A percentile compares a stretch with the other conserved stretches of the same genome.
Evolutionary conservation across 2,888 invertebrate species (phyloP).

Genomic region (Acanthopleura granulata): DNA sequence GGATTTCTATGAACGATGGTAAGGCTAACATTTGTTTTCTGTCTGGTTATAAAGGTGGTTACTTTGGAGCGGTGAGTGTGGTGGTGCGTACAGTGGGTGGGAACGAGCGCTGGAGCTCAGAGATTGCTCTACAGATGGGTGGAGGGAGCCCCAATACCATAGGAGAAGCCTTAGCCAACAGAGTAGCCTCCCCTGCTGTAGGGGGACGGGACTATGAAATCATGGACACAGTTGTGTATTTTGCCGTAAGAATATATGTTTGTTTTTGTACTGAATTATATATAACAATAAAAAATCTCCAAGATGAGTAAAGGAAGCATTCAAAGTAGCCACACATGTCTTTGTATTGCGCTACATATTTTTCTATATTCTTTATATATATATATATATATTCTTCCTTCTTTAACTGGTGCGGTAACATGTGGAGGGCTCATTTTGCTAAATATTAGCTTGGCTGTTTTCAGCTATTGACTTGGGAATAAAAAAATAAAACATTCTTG

Average conservation of each 20-base stretch:
- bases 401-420: no score
- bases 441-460: neutral
- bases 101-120: slow-evolving; percentile 62
- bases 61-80: slow-evolving; percentile 56
- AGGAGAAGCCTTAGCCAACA: slow-evolving; percentile 54
- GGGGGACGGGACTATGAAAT: slow-evolving; percentile 58
- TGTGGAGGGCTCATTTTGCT: no score
- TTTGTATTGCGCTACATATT: no score
- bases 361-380: no score
- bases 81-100: slow-evolving; percentile 66
- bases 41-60: slow-evolving; percentile 50
- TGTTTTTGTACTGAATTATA: neutral
- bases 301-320: no score
- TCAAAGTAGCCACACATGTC: no score
- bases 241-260: slow-evolving; percentile 36
- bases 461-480: neutral
- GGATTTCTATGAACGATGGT: no score
- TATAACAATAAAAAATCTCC: no score
- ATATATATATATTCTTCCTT: no score
- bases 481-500: no score
- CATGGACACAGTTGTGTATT: slow-evolving; percentile 48
- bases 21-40: neutral
- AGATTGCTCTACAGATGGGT: slow-evolving; percentile 45
- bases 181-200: slow-evolving; percentile 36
- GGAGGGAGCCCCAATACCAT: slow-evolving; percentile 51